Percentiles rank a stretch among this genome's conserved stretches.
Evolutionary conservation across 1,140 invertebrate genomes (phyloP).

Genomic region (Meloidogyne chitwoodi): DNA sequence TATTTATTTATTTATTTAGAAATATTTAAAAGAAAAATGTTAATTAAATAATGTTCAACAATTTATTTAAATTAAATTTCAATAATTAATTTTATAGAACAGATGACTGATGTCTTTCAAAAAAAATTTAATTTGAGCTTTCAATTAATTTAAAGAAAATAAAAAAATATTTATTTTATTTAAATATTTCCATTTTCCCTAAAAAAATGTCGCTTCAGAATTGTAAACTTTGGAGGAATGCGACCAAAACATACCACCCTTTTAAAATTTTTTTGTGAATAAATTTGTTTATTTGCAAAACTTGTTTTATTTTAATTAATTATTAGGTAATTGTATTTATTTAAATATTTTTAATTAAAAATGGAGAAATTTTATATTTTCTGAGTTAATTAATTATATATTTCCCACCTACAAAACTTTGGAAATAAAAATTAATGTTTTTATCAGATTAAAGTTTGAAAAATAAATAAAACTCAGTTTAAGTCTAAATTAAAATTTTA

Average conservation of each 20-base stretch:
- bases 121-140: background rate
- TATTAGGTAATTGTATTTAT: background rate
- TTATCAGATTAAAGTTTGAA: too few relatives aligned
- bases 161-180: too few relatives aligned
- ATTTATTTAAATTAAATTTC: background rate
- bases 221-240: conserved; percentile 12
- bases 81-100: background rate
- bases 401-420: too few relatives aligned
- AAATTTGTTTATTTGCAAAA: background rate
- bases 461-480: too few relatives aligned
- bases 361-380: too few relatives aligned
- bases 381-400: too few relatives aligned
- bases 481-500: too few relatives aligned
- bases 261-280: conserved; percentile 7
- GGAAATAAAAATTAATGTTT: too few relatives aligned
- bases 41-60: background rate
- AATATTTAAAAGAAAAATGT: too few relatives aligned
- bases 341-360: background rate
- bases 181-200: too few relatives aligned
- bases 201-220: conserved; percentile 13
- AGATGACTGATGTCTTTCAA: background rate
- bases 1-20: background rate
- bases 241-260: conserved; percentile 17
- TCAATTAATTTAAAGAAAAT: background rate
- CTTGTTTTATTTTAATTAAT: background rate